Evolutionary conservation across 2,888 invertebrate genomes (phyloP), one percentile per base, ranked within the genome.

Genomic region (Tetheella fluctuosa): DNA sequence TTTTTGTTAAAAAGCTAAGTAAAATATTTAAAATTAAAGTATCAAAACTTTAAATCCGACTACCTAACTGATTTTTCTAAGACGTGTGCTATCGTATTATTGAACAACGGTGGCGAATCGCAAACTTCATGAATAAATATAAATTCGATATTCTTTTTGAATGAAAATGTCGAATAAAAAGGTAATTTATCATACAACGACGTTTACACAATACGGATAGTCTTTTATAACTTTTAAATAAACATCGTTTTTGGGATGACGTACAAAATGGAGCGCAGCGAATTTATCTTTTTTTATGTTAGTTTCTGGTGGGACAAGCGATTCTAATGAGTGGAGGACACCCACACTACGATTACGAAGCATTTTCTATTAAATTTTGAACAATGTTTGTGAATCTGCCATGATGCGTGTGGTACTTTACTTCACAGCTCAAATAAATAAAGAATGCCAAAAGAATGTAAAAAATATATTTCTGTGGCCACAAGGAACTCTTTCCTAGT

Each of bases 41-140:
- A 80, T 76, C 79, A 81, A 80, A 57, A 74, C 42, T 34, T 7
- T 12, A n/a, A 10, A 55, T 54, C 60, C 17, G 25, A 56, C 34
- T 57, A 62, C 57, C 57, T 52, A 60, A 59, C 67, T 65, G 68
- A 65, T 68, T 73, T 77, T 82, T 79, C 73, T 80, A 85, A 89
- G 86, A 88, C 85, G 87, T 85, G 85, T 80, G 84, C 83, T 78
- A 79, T 81, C 79, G 71, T 70, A 79, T n/a, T n/a, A n/a, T 77
- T 88, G 88, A 89, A 89, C 85, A 88, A 88, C 91, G 84, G 90
- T 91, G 90, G 91, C 91, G 89, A 93, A 92, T 93, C 90, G 87
- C 80, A 86, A 85, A 81, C 80, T 86, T 88, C 88, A 89, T 88
- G 91, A 91, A 92, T 91, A 90, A 90, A 92, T 90, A 90, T 84